Evolutionary conservation across 2,113 vertebrate species (phyloP).

Genomic region (Tupaia tana): DNA sequence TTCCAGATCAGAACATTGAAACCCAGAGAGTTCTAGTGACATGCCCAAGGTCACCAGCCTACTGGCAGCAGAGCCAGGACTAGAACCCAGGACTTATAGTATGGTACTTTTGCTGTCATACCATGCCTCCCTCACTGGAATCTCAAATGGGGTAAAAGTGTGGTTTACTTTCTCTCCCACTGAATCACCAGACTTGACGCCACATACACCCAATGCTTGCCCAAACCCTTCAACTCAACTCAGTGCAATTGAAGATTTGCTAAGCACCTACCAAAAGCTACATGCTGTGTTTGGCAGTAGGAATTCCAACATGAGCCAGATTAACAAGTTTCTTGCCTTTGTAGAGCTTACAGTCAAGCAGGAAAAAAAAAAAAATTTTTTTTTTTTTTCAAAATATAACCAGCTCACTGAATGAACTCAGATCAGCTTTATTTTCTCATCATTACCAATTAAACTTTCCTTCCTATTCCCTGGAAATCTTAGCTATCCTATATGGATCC

Average conservation of each 20-base stretch:
- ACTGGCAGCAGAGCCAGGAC: neutral
- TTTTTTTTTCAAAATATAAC: neutral
- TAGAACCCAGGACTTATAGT: neutral
- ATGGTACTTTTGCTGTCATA: fast-evolving
- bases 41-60: neutral
- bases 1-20: neutral
- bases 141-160: neutral
- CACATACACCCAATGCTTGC: neutral
- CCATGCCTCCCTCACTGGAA: neutral
- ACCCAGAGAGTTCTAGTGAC: neutral
- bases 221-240: neutral
- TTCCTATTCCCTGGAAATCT: neutral
- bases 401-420: neutral
- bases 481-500: neutral
- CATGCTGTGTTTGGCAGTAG: neutral
- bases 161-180: neutral
- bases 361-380: neutral
- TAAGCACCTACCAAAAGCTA: neutral
- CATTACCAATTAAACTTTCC: neutral
- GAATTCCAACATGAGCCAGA: neutral
- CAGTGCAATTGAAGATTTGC: neutral
- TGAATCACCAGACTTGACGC: neutral
- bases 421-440: conserved; percentile 3
- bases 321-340: neutral
- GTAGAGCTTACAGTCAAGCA: neutral